These are phyloP conservation scores for Drosophila subpulchrella DNA, from an alignment of 1,140 invertebrate genomes.

Conservation along the genomic window DNA sequence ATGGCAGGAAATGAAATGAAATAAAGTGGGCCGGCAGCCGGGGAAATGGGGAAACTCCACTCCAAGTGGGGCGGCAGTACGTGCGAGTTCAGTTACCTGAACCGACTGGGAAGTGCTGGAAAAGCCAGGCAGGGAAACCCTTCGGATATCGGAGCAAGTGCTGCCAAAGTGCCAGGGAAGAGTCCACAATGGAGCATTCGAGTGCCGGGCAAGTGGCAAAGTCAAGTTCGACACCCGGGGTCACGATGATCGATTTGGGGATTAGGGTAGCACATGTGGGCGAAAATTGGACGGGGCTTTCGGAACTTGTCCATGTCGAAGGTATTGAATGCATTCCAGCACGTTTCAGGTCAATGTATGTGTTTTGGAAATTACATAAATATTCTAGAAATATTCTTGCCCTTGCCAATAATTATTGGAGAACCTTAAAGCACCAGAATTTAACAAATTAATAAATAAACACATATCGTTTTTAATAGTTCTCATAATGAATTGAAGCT, in stretches of 20 bases:
- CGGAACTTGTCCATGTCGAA: not conserved
- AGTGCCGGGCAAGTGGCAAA: constrained; percentile 26
- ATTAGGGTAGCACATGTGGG: not conserved
- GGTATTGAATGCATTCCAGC: not conserved
- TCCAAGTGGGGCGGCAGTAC: not conserved
- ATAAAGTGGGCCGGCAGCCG: constrained; percentile 21
- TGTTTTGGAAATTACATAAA: not conserved
- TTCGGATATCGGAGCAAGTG: not conserved
- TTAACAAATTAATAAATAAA: too few relatives aligned
- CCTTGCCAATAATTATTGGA: too few relatives aligned
- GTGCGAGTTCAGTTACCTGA: constrained; percentile 35
- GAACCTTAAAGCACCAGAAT: too few relatives aligned
- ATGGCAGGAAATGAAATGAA: constrained; percentile 61
- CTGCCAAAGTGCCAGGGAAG: constrained; percentile 1
- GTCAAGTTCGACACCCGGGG: constrained; percentile 31
- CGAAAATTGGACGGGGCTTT: too few relatives aligned
- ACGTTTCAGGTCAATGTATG: not conserved
- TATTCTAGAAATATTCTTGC: not conserved
- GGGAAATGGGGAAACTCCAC: not conserved
- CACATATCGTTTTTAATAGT: too few relatives aligned
- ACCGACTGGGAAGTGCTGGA: constrained; percentile 9
- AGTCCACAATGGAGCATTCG: constrained; percentile 1
- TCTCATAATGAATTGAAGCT: too few relatives aligned
- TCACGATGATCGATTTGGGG: constrained; percentile 26
- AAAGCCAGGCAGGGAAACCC: constrained; percentile 9